These are phyloP conservation scores for Myotis daubentonii DNA, from an alignment of 2,797 vertebrate genomes.

Conservation along the genomic window DNA sequence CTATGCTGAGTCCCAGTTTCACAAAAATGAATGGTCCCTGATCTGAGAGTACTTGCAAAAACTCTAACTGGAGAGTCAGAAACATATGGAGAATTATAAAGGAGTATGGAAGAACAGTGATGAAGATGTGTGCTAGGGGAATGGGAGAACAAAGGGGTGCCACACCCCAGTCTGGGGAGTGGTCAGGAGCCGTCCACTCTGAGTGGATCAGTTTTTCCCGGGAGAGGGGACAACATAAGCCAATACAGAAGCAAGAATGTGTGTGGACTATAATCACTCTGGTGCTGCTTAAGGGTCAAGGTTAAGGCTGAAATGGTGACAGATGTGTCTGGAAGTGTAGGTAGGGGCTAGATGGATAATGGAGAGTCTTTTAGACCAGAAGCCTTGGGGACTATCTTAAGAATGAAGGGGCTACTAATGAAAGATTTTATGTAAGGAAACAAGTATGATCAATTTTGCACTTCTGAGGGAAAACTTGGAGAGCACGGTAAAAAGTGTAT, in stretches of 20 bases:
- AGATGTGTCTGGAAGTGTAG: background rate
- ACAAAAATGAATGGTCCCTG: background rate
- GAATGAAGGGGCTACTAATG: background rate
- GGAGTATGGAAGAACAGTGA: background rate
- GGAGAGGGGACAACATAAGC: background rate
- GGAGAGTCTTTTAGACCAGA: background rate
- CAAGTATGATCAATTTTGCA: background rate
- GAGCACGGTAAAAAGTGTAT: background rate
- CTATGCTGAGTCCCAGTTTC: background rate
- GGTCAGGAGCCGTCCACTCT: background rate
- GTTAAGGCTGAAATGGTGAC: background rate
- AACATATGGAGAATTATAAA: background rate
- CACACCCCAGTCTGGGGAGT: background rate
- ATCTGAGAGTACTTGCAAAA: background rate
- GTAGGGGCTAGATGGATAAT: background rate
- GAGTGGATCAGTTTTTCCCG: background rate
- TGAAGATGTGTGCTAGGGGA: background rate
- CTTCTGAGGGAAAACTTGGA: background rate
- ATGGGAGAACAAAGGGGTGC: background rate
- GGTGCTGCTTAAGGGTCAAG: background rate
- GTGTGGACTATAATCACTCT: background rate
- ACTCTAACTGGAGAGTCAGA: background rate
- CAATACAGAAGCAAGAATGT: background rate
- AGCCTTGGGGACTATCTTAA: background rate
- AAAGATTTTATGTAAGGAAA: conserved; percentile 4